Evolutionary conservation across 2,888 invertebrate genomes (phyloP).

Genomic region (Coelinius sp.): DNA sequence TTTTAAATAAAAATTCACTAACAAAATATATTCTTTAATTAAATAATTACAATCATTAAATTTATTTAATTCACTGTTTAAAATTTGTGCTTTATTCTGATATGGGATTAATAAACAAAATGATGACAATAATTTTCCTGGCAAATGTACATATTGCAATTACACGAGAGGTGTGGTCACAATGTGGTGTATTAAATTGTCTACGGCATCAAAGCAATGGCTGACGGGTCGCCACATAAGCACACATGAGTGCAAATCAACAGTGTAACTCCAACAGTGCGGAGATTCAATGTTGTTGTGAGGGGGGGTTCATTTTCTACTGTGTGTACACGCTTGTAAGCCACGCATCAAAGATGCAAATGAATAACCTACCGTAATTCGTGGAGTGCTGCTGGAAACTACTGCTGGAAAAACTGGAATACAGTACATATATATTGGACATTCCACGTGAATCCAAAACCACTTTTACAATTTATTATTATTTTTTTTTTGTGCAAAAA

Average conservation of each 20-base stretch:
- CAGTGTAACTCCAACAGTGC: constrained; percentile 14
- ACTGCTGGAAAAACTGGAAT: constrained; percentile 36
- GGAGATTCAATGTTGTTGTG: constrained; percentile 16
- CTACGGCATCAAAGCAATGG: constrained; percentile 35
- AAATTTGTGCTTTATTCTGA: too few relatives aligned
- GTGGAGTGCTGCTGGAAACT: constrained; percentile 53
- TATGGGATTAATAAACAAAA: not conserved
- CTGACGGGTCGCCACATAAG: constrained; percentile 28
- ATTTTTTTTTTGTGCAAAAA: not conserved
- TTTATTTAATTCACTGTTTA: too few relatives aligned
- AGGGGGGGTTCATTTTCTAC: constrained; percentile 21
- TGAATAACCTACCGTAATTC: constrained; percentile 57
- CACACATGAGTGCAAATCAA: constrained; percentile 18
- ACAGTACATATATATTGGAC: constrained; percentile 33
- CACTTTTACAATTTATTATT: not conserved
- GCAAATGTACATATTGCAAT: not conserved
- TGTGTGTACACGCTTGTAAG: constrained; percentile 50
- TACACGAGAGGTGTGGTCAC: constrained; percentile 30
- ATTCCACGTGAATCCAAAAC: not conserved
- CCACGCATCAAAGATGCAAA: constrained; percentile 63
- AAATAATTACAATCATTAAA: too few relatives aligned
- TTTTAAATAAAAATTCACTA: not conserved
- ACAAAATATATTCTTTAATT: not conserved
- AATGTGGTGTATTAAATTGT: constrained; percentile 34
- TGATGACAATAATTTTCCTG: constrained; percentile 16